Evolutionary conservation across 1,140 invertebrate species (phyloP), one percentile per base, ranked within the genome.

Genomic region (Drosophila repletoides): DNA sequence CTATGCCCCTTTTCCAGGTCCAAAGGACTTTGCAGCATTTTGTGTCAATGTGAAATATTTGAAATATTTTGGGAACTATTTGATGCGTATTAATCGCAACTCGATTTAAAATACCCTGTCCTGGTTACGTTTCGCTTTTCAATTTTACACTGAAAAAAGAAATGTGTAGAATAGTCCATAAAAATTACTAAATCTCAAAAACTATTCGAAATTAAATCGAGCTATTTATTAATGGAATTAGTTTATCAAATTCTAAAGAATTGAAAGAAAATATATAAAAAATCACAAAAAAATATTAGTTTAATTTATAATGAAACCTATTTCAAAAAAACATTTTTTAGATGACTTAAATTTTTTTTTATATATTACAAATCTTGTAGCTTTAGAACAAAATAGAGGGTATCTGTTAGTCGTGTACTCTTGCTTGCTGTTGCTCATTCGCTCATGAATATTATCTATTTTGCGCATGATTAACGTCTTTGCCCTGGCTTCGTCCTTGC

Each of bases 1-100:
- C n/a, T 19, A 3, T 14, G 1, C 9, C 2, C 17, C 24, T 43
- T 28, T 38, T 28, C n/a, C n/a, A n/a, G n/a, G 7, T 3, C 38
- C 2, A 7, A 28, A 41, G 10, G 9, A 40, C 26, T 26, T 17
- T 34, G 45, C 14, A 2, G n/a, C 10, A 17, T 26, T 41, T 33
- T 46, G 41, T 64, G 41, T 48, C 43, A 41, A 49, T 66, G 14
- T 24, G 6, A 46, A 56, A 46, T 63, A 34, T 53, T 19, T 12
- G 14, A 46, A 17, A 12, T 56, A 38, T 56, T 64, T 56, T 4
- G 6, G 17, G 24, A n/a, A 17, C 51, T 15, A 24, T 63, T 63
- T 28, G 12, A 10, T 6, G 24, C 1, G 15, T 12, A 41, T 29
- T 21, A 40, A 19, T 41, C 15, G 24, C 4, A 41, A 17, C 22